Percentiles rank a stretch among this genome's conserved stretches.
These are phyloP conservation scores for Thereva nobilitata DNA, from an alignment of 2,888 invertebrate species.

Conservation along the genomic window DNA sequence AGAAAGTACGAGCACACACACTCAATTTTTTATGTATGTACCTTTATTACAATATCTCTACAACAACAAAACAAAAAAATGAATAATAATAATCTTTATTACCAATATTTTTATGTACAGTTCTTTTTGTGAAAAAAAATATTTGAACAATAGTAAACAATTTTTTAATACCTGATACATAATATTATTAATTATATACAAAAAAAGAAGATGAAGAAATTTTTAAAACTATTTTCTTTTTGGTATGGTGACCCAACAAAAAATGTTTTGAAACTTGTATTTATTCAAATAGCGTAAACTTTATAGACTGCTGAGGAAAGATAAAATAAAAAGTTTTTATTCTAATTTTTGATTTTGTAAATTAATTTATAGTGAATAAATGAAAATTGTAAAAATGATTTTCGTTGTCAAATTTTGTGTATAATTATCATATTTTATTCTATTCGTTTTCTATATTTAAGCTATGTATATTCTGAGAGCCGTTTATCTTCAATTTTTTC, in stretches of 20 bases:
- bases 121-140: slow-evolving; percentile 8
- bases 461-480: no score
- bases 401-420: no score
- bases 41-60: slow-evolving; percentile 3
- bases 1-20: slow-evolving; percentile 25
- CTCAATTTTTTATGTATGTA: slow-evolving; percentile 5
- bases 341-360: slow-evolving; percentile 19
- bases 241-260: no score
- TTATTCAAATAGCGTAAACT: slow-evolving; percentile 2
- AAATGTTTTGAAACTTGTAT: no score
- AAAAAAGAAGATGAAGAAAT: not conserved
- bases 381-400: slow-evolving; percentile 14
- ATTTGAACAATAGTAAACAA: slow-evolving; percentile 3
- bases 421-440: no score
- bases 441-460: no score
- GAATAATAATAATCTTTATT: slow-evolving; percentile 1
- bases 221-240: no score
- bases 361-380: slow-evolving; percentile 26
- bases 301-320: slow-evolving; percentile 30
- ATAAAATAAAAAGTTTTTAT: slow-evolving; percentile 18
- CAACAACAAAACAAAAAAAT: slow-evolving; percentile 3
- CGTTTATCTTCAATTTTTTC: no score
- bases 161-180: slow-evolving; percentile 12
- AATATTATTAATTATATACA: slow-evolving; percentile 21
- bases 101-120: slow-evolving; percentile 6